phyloP scores from a whole-genome alignment of 2,797 vertebrate species.

The Diceros bicornis region DNA sequence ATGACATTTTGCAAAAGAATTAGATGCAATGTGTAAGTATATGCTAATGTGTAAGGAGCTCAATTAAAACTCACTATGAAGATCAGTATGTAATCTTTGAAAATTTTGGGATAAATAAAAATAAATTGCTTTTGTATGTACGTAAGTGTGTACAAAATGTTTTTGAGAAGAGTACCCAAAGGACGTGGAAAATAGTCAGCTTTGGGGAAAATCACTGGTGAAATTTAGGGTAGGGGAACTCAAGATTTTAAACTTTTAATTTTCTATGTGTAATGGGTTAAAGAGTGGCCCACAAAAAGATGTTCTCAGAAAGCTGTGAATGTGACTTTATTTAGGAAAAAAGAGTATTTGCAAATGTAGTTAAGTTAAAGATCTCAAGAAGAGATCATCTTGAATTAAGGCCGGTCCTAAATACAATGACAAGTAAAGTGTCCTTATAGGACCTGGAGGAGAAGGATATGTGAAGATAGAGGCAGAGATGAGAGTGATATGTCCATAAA shows the following conservation, averaged over 20 bases:
- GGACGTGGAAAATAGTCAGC: background rate
- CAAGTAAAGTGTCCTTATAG: background rate
- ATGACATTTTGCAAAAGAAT: background rate
- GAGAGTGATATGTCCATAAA: background rate
- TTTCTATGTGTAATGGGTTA: background rate
- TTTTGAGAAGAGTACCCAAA: background rate
- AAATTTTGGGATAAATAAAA: background rate
- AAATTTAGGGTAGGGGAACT: background rate
- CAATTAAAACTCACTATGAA: background rate
- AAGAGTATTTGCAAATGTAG: background rate
- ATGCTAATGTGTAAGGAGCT: background rate
- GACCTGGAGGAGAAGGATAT: background rate
- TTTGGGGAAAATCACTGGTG: background rate
- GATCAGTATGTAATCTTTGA: background rate
- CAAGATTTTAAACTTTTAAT: background rate
- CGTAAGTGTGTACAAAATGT: background rate
- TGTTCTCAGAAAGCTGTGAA: background rate
- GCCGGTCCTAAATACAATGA: background rate
- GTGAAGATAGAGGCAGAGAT: background rate
- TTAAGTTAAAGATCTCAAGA: background rate
- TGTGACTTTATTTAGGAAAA: background rate
- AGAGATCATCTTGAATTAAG: background rate
- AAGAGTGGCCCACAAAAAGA: background rate
- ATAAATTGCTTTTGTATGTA: background rate
- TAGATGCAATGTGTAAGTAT: background rate